Percentiles rank a stretch among this genome's conserved stretches.
phyloP scores from a whole-genome alignment of 2,797 vertebrate genomes.

The Myripristis jacobus region DNA sequence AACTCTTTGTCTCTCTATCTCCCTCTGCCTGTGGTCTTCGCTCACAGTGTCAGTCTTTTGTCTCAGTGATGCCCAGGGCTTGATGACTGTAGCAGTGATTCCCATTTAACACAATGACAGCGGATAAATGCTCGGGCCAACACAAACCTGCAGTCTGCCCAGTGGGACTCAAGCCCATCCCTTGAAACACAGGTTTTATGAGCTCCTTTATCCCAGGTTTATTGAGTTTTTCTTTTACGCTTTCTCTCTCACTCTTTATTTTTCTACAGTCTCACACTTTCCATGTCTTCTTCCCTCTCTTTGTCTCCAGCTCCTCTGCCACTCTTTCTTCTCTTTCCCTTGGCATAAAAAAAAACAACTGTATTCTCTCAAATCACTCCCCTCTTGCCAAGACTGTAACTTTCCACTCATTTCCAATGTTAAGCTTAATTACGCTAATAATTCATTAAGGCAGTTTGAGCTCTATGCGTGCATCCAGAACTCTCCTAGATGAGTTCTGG shows the following conservation, averaged over 20 bases:
- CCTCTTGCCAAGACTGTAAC: constrained; percentile 47
- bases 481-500: constrained; percentile 8
- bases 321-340: constrained; percentile 18
- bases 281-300: constrained; percentile 52
- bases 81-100: constrained; percentile 39
- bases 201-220: constrained; percentile 50
- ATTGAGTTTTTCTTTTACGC: constrained; percentile 17
- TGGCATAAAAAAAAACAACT: constrained; percentile 39
- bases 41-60: constrained; percentile 1
- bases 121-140: constrained; percentile 59
- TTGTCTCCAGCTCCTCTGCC: constrained; percentile 29
- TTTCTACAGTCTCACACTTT: constrained; percentile 58
- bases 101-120: constrained; percentile 50
- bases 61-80: constrained; percentile 22
- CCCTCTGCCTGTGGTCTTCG: constrained; percentile 17
- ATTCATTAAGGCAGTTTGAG: constrained; percentile 57
- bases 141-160: constrained; percentile 56
- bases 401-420: constrained; percentile 65
- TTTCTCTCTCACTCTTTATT: constrained; percentile 23
- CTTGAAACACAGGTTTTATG: constrained; percentile 68
- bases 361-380: constrained; percentile 43
- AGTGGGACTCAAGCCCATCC: constrained; percentile 53
- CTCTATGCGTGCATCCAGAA: too few relatives aligned
- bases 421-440: constrained; percentile 65
- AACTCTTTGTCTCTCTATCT: constrained; percentile 12